Evolutionary conservation across 2,888 invertebrate species (phyloP).

Genomic region (Drosophila macrothrix): DNA sequence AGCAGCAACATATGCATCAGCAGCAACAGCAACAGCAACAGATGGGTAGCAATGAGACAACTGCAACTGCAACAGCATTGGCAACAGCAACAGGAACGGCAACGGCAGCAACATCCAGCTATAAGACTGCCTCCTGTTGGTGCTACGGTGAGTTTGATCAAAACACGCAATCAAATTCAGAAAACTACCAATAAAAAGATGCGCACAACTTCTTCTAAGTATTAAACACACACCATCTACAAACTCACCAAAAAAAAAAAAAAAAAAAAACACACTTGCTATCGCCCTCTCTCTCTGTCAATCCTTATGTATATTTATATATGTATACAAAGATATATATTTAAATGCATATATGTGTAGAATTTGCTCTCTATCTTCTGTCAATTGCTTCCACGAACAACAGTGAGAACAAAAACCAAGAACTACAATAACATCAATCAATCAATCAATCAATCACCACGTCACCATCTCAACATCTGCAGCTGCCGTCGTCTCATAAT

Average conservation of each 20-base stretch:
- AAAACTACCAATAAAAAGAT: constrained; percentile 65
- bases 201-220: constrained; percentile 71
- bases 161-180: constrained; percentile 72
- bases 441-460: constrained; percentile 44
- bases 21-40: constrained; percentile 44
- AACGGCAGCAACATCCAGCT: constrained; percentile 55
- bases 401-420: constrained; percentile 39
- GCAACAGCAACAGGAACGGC: constrained; percentile 36
- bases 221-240: constrained; percentile 58
- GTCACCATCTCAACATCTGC: constrained; percentile 46
- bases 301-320: constrained; percentile 24
- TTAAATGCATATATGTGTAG: constrained; percentile 11
- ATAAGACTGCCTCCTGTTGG: constrained; percentile 84
- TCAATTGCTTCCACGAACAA: constrained; percentile 32
- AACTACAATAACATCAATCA: constrained; percentile 60
- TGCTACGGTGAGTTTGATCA: constrained; percentile 85
- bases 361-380: constrained; percentile 27
- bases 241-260: constrained; percentile 34
- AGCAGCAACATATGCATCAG: constrained; percentile 55
- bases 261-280: constrained; percentile 46
- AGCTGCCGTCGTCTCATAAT: constrained; percentile 64
- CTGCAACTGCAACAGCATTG: constrained; percentile 52
- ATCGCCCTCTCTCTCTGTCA: constrained; percentile 22
- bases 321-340: constrained; percentile 19
- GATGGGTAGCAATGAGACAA: constrained; percentile 36